Evolutionary conservation across 1,140 invertebrate species (phyloP), one percentile per base, ranked within the genome.

Genomic region (Caenorhabditis remanei): DNA sequence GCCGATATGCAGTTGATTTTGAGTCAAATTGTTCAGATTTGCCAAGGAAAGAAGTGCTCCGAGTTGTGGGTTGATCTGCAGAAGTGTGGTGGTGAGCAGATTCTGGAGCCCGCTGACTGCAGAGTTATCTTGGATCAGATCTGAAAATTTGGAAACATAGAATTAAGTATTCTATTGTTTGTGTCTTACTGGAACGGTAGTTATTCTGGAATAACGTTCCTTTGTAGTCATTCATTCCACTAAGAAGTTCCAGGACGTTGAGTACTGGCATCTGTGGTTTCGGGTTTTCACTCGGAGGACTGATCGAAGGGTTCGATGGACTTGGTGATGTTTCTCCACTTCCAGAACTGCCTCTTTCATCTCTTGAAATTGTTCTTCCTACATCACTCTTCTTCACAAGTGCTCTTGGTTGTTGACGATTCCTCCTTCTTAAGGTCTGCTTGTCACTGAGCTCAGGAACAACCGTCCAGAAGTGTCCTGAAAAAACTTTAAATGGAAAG

Each of bases 381-480:
- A 50, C 16, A 21, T 84, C 86, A 13, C n/a, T 71, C 14, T 16
- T 65, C 46, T 67, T 87, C 1, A 50, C 40, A 19, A 71, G 53
- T 58, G 58, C 53, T 83, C 21, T 84, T 53, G 75, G 79, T 58
- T 61, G 46, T 48, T 50, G 75, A 40, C 91, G 90, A 87, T 87
- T 90, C 71, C 91, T 84, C 75, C 91, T 85, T 71, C 91, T 46
- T 4, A 91, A 83, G 5, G 88, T 85, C 24, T 89, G 90, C 56
- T 92, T 92, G 55, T 92, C 91, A 61, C 90, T 89, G 53, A 86
- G 79, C 16, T 92, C 92, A 32, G 86, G 87, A 48, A 92, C 90
- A 8, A 92, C 91, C 5, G 91, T 92, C 91, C 91, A 92, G 87
- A 91, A 92, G 65, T 92, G 91, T 83, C 91, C 90, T 91, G 65